Evolutionary conservation across 2,113 vertebrate genomes (phyloP).

Genomic region (Pandion haliaetus): DNA sequence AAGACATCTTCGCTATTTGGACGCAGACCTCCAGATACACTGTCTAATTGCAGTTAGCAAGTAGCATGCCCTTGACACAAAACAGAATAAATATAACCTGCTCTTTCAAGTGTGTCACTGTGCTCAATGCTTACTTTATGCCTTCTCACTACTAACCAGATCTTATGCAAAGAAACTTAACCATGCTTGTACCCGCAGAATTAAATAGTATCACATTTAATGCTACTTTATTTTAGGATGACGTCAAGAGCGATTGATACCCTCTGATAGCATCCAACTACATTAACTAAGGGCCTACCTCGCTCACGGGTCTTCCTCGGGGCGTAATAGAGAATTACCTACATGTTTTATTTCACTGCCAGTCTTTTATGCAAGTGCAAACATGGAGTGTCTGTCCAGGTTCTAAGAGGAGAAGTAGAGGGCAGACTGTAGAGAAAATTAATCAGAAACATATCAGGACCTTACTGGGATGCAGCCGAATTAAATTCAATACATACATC

Average conservation of each 20-base stretch:
- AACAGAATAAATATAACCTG: slow-evolving; percentile 49
- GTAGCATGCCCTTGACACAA: slow-evolving; percentile 40
- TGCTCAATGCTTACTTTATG: background rate
- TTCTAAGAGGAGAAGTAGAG: slow-evolving; percentile 6
- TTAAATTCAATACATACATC: slow-evolving; percentile 46
- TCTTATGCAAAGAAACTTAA: background rate
- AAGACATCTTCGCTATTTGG: slow-evolving; percentile 13
- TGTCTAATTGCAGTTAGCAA: slow-evolving; percentile 41
- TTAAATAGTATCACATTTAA: background rate
- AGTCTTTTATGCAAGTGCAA: background rate
- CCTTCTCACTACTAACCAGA: background rate
- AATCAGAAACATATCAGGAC: slow-evolving; percentile 29
- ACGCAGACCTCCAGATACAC: background rate
- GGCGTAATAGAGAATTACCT: slow-evolving; percentile 30
- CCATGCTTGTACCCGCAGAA: background rate
- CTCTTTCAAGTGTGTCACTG: slow-evolving; percentile 26
- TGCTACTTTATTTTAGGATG: background rate
- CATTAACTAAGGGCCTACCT: background rate
- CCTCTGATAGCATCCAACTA: background rate
- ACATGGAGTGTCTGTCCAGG: background rate
- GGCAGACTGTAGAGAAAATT: slow-evolving; percentile 16
- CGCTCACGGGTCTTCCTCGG: background rate
- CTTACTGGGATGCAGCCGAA: slow-evolving; percentile 39
- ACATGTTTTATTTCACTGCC: slow-evolving; percentile 3
- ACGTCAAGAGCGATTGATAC: background rate